These are phyloP conservation scores for Atrichornis clamosus DNA, from an alignment of 2,113 vertebrate species.

Conservation along the genomic window DNA sequence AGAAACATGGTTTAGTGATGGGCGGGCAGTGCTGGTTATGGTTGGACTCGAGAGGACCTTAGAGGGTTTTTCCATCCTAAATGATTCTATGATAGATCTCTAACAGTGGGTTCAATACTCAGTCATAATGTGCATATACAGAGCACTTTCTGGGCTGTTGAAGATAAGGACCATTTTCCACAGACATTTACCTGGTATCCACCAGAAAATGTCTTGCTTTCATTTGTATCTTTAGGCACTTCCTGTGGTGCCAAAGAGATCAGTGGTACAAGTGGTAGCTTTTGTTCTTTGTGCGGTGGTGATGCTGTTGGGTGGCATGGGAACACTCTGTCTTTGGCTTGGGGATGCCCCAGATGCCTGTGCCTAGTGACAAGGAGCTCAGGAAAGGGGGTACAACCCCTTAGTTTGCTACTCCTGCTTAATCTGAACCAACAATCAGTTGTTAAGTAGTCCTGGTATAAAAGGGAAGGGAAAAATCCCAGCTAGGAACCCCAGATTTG, in stretches of 20 bases:
- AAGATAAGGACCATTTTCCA: background rate
- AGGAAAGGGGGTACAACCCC: background rate
- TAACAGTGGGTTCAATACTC: background rate
- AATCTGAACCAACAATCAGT: background rate
- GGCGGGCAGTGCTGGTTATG: background rate
- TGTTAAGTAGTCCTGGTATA: background rate
- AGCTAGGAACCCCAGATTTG: background rate
- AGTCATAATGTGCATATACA: background rate
- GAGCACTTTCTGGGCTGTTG: background rate
- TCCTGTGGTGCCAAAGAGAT: background rate
- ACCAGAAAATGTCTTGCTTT: background rate
- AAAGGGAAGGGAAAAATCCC: background rate
- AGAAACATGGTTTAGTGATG: background rate
- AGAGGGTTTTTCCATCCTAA: background rate
- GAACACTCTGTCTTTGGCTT: background rate
- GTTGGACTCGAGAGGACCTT: background rate
- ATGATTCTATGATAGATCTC: background rate
- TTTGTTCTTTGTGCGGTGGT: background rate
- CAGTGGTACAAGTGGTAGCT: rapidly evolving
- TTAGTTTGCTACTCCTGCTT: background rate
- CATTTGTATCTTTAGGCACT: background rate
- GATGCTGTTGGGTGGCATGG: background rate
- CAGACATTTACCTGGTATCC: rapidly evolving
- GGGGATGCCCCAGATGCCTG: background rate
- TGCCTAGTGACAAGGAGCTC: background rate